These are phyloP conservation scores for Phlogophora meticulosa DNA, from an alignment of 2,888 invertebrate genomes.

Conservation along the genomic window DNA sequence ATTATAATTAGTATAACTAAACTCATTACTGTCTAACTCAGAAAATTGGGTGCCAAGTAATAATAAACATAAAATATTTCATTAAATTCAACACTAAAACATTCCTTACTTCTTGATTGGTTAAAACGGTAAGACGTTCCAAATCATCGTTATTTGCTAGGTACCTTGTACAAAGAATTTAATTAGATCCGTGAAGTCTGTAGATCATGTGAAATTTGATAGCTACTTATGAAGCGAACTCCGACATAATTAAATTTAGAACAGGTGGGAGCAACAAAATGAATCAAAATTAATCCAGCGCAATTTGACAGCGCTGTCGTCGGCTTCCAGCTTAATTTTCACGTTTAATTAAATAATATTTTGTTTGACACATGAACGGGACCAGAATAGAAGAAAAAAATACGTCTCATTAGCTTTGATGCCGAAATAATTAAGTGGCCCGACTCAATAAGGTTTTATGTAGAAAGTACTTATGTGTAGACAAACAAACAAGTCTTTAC, in stretches of 20 bases:
- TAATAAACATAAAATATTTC: slow-evolving; percentile 45
- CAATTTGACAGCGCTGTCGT: slow-evolving; percentile 82
- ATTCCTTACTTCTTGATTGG: slow-evolving; percentile 35
- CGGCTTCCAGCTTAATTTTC: slow-evolving; percentile 78
- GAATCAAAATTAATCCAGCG: slow-evolving; percentile 88
- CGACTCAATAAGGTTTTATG: slow-evolving; percentile 42
- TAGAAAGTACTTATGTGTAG: too few species aligned
- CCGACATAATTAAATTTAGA: slow-evolving; percentile 87
- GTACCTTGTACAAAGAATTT: slow-evolving; percentile 78
- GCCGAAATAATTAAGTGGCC: slow-evolving; percentile 60
- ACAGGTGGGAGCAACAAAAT: slow-evolving; percentile 87
- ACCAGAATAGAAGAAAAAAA: slow-evolving; percentile 59
- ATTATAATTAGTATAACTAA: slow-evolving; percentile 29
- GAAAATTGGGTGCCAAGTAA: slow-evolving; percentile 11
- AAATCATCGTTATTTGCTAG: slow-evolving; percentile 63
- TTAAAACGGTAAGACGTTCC: slow-evolving; percentile 39
- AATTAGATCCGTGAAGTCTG: slow-evolving; percentile 76
- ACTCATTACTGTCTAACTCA: slow-evolving; percentile 24
- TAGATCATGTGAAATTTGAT: slow-evolving; percentile 84
- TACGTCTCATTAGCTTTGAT: slow-evolving; percentile 52
- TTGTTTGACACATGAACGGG: slow-evolving; percentile 69
- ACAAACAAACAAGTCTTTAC: slow-evolving; percentile 15
- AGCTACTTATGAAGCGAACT: slow-evolving; percentile 84
- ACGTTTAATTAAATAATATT: slow-evolving; percentile 83
- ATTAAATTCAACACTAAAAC: slow-evolving; percentile 39